Conservation (phyloP, 2,797 vertebrate genomes). For the Sebastes steindachneri region DNA sequence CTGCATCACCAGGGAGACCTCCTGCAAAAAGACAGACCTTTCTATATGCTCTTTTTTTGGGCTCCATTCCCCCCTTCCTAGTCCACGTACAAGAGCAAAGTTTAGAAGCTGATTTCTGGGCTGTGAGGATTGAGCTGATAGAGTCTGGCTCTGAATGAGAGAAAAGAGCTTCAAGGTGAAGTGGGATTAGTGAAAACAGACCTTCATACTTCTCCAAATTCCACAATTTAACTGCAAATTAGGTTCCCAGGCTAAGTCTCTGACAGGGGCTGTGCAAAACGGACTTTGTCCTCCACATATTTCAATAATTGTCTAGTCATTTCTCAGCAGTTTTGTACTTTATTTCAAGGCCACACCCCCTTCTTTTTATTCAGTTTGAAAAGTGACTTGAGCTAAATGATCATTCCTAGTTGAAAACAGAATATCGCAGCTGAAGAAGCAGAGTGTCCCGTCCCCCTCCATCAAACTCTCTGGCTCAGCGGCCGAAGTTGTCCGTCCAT, state of each 20-base stretch:
- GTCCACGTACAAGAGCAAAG: not conserved
- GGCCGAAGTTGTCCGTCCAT: slow-evolving; percentile 28
- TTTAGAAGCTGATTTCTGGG: not conserved
- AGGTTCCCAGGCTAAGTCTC: slow-evolving; percentile 51
- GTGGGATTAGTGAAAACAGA: slow-evolving; percentile 63
- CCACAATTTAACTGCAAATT: slow-evolving; percentile 70
- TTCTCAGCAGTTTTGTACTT: not conserved
- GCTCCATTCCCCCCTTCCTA: not conserved
- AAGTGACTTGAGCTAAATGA: not conserved
- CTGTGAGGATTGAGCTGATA: not conserved
- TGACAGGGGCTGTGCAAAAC: slow-evolving; percentile 1
- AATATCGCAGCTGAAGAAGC: not conserved
- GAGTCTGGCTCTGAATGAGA: not conserved
- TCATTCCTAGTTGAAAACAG: not conserved
- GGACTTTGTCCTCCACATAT: not conserved
- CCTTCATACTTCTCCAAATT: slow-evolving; percentile 47
- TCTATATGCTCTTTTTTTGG: not conserved
- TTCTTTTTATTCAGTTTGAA: not conserved
- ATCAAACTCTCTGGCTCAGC: not conserved
- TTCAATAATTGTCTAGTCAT: not conserved
- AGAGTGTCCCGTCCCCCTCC: not conserved
- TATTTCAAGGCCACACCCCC: not conserved
- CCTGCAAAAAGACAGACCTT: not conserved
- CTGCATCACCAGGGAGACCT: slow-evolving; percentile 29
- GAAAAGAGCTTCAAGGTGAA: slow-evolving; percentile 67